Evolutionary conservation across 2,888 invertebrate genomes (phyloP), one percentile per base, ranked within the genome.

Genomic region (Aphidoletes aphidimyza): DNA sequence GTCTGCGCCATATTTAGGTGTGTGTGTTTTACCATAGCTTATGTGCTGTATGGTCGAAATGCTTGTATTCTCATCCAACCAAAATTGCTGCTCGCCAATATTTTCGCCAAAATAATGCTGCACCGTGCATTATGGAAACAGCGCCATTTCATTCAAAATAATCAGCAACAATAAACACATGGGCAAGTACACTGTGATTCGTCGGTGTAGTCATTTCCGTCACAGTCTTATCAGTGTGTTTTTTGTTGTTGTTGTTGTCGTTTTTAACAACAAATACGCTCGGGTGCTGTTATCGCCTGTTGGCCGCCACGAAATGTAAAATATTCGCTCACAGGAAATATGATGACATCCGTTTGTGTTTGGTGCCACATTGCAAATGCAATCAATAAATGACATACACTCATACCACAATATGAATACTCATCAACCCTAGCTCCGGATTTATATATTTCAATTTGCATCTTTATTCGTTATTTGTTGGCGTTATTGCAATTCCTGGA

Each of bases 311-410:
- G 14, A 54, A 54, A 22, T 26, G 54, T 54, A 22, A 54, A 54
- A 26, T 26, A 47, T 19, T 14, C 19, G 17, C 39, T 3, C 47
- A 47, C 47, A 30, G 69, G 69, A 69, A 30, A 69, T 69, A 69
- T 30, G 69, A 69, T 69, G 69, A 69, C 30, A 30, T 69, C 69
- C 69, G 69, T 30, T 14, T 69, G 8, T 69, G 34, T 30, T 69
- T 30, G 69, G n/a, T n/a, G n/a, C n/a, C 30, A 30, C 69, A 69
- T 2, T 69, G 30, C 9, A 69, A 69, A 69, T 69, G 69, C 69
- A 69, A 69, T 69, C 69, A 69, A 69, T 69, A 30, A 69, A 69
- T 30, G 69, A 69, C 69, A 69, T 30, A 30, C 69, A 11, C 69
- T 22, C 26, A 3, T 26, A 54, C n/a, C n/a, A n/a, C n/a, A n/a